Evolutionary conservation across 2,888 invertebrate genomes (phyloP).

Genomic region (Oligia latruncula): DNA sequence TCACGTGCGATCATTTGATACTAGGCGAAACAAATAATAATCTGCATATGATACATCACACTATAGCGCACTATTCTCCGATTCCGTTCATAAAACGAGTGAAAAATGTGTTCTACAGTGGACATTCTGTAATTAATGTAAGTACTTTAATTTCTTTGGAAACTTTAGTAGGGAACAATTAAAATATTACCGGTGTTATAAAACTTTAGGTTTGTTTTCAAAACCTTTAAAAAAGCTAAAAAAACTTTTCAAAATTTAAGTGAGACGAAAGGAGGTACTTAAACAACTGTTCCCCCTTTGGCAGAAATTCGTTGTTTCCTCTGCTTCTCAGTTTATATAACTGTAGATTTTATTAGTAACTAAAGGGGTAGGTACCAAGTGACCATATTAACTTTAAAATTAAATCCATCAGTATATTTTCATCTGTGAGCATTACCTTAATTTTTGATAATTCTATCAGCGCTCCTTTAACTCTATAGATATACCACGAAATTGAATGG

Average conservation of each 20-base stretch:
- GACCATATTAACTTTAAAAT: neutral
- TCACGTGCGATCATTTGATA: slow-evolving; percentile 72
- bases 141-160: slow-evolving; percentile 50
- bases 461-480: neutral
- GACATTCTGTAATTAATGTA: slow-evolving; percentile 73
- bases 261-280: neutral
- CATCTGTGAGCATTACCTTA: neutral
- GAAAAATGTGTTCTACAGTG: slow-evolving; percentile 75
- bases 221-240: neutral
- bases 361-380: neutral
- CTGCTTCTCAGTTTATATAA: neutral
- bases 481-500: neutral
- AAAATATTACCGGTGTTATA: neutral
- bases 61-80: slow-evolving; percentile 65
- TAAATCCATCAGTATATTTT: neutral
- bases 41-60: slow-evolving; percentile 70
- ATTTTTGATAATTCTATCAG: neutral
- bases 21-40: slow-evolving; percentile 72
- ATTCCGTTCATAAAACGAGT: slow-evolving; percentile 74
- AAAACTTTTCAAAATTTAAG: slow-evolving; percentile 1
- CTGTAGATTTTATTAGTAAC: neutral
- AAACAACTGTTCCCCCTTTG: neutral
- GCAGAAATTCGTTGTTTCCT: neutral
- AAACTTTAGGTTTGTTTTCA: neutral
- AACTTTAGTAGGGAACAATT: neutral